These are phyloP conservation scores for Geotrypetes seraphini DNA, from an alignment of 2,797 vertebrate genomes.

Conservation along the genomic window DNA sequence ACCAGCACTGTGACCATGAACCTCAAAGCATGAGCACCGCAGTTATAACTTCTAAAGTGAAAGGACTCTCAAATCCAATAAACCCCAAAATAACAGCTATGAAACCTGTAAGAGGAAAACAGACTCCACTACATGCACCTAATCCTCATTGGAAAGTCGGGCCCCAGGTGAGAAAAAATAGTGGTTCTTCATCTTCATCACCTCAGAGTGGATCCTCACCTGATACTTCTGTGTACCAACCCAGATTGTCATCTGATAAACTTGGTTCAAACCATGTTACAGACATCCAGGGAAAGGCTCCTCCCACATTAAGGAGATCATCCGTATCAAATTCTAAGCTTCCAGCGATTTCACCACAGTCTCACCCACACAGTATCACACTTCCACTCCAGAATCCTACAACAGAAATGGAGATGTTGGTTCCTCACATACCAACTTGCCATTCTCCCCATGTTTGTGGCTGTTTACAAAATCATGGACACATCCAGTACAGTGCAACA, in stretches of 20 bases:
- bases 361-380: constrained; percentile 26
- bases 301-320: constrained; percentile 6
- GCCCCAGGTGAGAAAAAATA: constrained; percentile 24
- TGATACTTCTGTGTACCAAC: constrained; percentile 32
- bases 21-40: constrained; percentile 13
- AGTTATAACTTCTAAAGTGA: constrained; percentile 12
- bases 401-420: constrained; percentile 55
- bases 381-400: constrained; percentile 35
- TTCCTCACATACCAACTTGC: constrained; percentile 23
- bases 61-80: constrained; percentile 27
- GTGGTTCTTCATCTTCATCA: constrained; percentile 39
- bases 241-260: constrained; percentile 26
- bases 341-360: constrained; percentile 18
- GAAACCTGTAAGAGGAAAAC: constrained; percentile 31
- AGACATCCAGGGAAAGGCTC: constrained; percentile 18
- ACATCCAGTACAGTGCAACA: constrained; percentile 33
- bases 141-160: constrained; percentile 26
- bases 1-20: constrained; percentile 13
- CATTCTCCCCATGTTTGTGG: constrained; percentile 49
- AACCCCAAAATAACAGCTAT: constrained; percentile 19
- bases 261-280: constrained; percentile 10
- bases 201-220: constrained; percentile 37
- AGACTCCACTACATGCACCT: constrained; percentile 21
- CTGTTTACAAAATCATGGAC: constrained; percentile 37
- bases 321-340: constrained; percentile 17